A percentile compares a stretch with the other conserved stretches of the same genome.
Evolutionary conservation across 1,140 invertebrate genomes (phyloP).

Genomic region (Hyles vespertilio): DNA sequence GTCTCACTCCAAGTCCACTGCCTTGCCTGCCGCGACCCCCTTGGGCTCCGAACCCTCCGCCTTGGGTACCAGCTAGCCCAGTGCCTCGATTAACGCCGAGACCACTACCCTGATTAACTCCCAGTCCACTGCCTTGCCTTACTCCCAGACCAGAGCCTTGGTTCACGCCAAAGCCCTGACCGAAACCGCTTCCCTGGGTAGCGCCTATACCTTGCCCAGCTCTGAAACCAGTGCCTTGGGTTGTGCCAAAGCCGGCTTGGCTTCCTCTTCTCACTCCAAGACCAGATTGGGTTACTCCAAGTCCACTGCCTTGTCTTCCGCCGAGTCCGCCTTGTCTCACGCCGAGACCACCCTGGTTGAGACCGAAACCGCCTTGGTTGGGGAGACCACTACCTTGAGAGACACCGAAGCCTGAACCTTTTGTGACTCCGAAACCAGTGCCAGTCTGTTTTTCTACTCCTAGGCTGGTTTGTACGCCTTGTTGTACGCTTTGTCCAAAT

Average conservation of each 20-base stretch:
- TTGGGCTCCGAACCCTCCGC: not conserved
- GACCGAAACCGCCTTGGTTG: constrained; percentile 10
- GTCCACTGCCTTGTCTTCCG: not conserved
- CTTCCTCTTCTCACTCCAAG: constrained; percentile 12
- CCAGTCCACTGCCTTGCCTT: not conserved
- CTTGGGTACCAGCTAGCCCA: constrained; percentile 13
- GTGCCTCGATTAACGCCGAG: constrained; percentile 8
- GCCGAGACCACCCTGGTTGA: constrained; percentile 5
- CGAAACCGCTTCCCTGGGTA: not conserved
- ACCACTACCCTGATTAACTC: not conserved
- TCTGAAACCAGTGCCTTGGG: constrained; percentile 12
- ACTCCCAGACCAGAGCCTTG: constrained; percentile 11
- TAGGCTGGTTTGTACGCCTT: too few species aligned
- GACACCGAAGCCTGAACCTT: constrained; percentile 2
- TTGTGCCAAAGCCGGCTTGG: constrained; percentile 11
- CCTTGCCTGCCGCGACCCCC: constrained; percentile 10
- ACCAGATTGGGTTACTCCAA: constrained; percentile 6
- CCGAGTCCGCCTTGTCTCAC: not conserved
- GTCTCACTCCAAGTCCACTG: constrained; percentile 4
- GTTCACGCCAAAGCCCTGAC: not conserved
- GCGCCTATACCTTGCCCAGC: not conserved
- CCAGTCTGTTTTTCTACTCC: not conserved
- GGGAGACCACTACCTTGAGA: constrained; percentile 14
- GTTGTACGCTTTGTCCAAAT: not conserved
- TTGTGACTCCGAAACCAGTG: constrained; percentile 1